phyloP scores from a whole-genome alignment of 2,888 invertebrate genomes.

The Scaptomyza parva region DNA sequence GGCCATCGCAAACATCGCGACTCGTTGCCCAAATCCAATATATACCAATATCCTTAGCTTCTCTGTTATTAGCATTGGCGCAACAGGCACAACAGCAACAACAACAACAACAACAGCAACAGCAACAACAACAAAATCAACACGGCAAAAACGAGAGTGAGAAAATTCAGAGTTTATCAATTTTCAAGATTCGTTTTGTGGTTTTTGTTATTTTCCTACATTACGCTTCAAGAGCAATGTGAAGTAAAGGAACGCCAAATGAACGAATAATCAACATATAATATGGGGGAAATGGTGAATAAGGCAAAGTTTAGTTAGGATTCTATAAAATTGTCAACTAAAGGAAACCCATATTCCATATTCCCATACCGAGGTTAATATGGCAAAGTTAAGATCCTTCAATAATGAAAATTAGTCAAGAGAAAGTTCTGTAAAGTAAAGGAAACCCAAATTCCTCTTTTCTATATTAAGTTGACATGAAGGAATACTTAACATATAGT shows the following conservation, averaged over 20 bases:
- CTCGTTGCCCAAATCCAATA: constrained; percentile 37
- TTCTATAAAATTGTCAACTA: no score
- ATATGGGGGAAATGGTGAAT: no score
- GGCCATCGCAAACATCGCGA: constrained; percentile 69
- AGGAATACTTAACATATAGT: no score
- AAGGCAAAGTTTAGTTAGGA: no score
- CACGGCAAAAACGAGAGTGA: constrained; percentile 79
- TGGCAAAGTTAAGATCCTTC: no score
- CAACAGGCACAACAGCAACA: constrained; percentile 45
- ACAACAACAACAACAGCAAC: constrained; percentile 21
- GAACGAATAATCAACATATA: no score
- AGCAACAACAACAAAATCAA: constrained; percentile 31
- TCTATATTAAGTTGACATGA: no score
- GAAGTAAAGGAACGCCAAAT: neutral
- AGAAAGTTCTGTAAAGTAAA: no score
- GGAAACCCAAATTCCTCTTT: no score
- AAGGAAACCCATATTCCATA: no score
- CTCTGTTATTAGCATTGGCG: constrained; percentile 67
- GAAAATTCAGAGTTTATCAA: constrained; percentile 82
- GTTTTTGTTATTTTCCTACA: constrained; percentile 65
- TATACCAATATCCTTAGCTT: constrained; percentile 25
- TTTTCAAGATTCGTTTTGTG: constrained; percentile 72
- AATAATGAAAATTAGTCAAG: no score
- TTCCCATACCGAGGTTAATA: no score
- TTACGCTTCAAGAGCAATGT: neutral